phyloP scores from a whole-genome alignment of 2,888 invertebrate species.

The Stenoptilia bipunctidactyla region DNA sequence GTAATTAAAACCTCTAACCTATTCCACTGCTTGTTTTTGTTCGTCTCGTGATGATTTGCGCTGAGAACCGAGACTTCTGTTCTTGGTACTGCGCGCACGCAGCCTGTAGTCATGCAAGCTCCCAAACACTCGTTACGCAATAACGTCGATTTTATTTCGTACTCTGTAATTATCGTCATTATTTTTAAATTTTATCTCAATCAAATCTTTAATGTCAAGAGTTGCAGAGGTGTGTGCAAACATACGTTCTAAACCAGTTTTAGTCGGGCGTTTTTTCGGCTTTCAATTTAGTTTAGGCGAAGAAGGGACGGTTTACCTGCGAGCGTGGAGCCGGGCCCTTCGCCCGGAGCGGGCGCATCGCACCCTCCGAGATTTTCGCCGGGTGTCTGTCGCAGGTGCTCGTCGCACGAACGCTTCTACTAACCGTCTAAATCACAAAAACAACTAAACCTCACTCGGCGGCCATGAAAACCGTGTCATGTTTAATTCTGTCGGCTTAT shows the following conservation, averaged over 20 bases:
- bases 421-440: constrained; percentile 46
- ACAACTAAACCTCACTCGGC: constrained; percentile 28
- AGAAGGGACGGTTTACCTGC: constrained; percentile 59
- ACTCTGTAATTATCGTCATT: constrained; percentile 26
- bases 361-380: constrained; percentile 61
- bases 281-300: constrained; percentile 8
- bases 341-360: constrained; percentile 22
- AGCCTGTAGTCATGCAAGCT: constrained; percentile 19
- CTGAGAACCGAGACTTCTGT: constrained; percentile 24
- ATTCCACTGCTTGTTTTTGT: constrained; percentile 39
- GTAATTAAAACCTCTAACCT: constrained; percentile 46
- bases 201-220: constrained; percentile 11
- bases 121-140: constrained; percentile 25
- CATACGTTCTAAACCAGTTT: constrained; percentile 24
- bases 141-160: constrained; percentile 20
- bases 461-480: constrained; percentile 31
- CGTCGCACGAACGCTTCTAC: constrained; percentile 39
- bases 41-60: constrained; percentile 35
- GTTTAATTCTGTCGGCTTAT: constrained; percentile 35
- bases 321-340: constrained; percentile 27
- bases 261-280: constrained; percentile 18
- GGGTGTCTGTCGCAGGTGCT: constrained; percentile 61
- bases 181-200: constrained; percentile 18
- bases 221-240: neutral
- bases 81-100: constrained; percentile 7